A percentile compares a stretch with the other conserved stretches of the same genome.
Conservation (phyloP, 2,113 vertebrate species). For the Rhea pennata region DNA sequence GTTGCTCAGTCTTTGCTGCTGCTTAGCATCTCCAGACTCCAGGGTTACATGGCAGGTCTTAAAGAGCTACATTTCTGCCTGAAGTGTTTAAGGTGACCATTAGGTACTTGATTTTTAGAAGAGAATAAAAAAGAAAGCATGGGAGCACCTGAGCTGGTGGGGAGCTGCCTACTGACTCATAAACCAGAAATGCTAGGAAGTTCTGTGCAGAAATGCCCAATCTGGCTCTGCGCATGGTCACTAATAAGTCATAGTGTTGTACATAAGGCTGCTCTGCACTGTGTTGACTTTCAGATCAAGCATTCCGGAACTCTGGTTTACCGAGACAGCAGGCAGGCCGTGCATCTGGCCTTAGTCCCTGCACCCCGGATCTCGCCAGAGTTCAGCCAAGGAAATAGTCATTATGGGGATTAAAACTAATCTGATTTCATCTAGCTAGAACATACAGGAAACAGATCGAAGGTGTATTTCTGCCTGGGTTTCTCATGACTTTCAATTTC, state of each 20-base stretch:
- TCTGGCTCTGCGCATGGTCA: not conserved
- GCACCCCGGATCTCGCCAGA: not conserved
- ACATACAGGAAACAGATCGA: slow-evolving; percentile 34
- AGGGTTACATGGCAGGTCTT: not conserved
- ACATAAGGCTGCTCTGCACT: not conserved
- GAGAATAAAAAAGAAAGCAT: too few relatives aligned
- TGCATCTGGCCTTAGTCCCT: not conserved
- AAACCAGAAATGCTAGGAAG: not conserved
- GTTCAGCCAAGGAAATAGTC: slow-evolving; percentile 29
- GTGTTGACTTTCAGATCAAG: not conserved
- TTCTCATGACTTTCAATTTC: slow-evolving; percentile 39
- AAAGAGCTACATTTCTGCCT: not conserved
- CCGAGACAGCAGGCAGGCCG: not conserved
- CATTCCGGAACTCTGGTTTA: not conserved
- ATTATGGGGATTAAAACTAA: slow-evolving; percentile 49
- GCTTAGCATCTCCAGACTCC: not conserved
- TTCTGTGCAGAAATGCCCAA: not conserved
- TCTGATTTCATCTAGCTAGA: slow-evolving; percentile 42
- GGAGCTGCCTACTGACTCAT: slow-evolving; percentile 5
- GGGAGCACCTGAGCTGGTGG: not conserved
- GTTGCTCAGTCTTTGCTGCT: not conserved
- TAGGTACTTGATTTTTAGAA: not conserved
- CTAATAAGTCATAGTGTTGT: not conserved
- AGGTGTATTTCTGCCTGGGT: slow-evolving; percentile 19
- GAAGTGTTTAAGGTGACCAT: not conserved